Conservation (phyloP, 92 coral and sea anemone genomes). For the Palythoa grandiflora region DNA sequence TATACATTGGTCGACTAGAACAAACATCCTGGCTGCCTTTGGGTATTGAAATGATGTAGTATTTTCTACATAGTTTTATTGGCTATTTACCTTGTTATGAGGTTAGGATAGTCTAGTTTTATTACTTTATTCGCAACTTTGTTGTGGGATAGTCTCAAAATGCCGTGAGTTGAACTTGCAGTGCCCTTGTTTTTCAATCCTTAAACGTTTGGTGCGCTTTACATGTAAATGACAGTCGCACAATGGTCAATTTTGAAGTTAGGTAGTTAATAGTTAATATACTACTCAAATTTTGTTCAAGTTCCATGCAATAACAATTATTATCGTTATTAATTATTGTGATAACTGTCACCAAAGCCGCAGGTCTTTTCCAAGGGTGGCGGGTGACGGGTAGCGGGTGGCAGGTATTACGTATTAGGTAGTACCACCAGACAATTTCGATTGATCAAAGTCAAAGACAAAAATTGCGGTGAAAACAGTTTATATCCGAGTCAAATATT, state of each 20-base stretch:
- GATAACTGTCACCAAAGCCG: slow-evolving; percentile 16
- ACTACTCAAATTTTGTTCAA: neutral
- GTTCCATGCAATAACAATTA: neutral
- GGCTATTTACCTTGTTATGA: neutral
- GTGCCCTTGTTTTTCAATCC: neutral
- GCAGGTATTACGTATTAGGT: neutral
- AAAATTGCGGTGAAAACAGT: slow-evolving; percentile 15
- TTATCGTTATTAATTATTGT: no score
- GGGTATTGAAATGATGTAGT: slow-evolving; percentile 6
- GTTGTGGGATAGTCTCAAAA: slow-evolving; percentile 8
- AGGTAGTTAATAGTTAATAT: slow-evolving; percentile 3
- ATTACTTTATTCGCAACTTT: neutral
- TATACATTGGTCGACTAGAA: no score
- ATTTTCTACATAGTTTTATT: neutral
- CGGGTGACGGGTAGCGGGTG: slow-evolving; percentile 9
- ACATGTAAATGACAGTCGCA: neutral
- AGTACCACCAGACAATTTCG: slow-evolving; percentile 16
- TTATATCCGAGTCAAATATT: slow-evolving; percentile 7
- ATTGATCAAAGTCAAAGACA: slow-evolving; percentile 20
- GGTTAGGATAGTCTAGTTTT: slow-evolving; percentile 1
- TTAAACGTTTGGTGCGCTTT: slow-evolving; percentile 4
- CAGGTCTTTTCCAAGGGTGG: slow-evolving; percentile 7
- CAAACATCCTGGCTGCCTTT: neutral
- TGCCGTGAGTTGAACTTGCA: neutral
- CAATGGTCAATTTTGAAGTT: slow-evolving; percentile 4